These are phyloP conservation scores for Pelvicachromis taeniatus DNA, from an alignment of 2,113 vertebrate species.

Conservation along the genomic window DNA sequence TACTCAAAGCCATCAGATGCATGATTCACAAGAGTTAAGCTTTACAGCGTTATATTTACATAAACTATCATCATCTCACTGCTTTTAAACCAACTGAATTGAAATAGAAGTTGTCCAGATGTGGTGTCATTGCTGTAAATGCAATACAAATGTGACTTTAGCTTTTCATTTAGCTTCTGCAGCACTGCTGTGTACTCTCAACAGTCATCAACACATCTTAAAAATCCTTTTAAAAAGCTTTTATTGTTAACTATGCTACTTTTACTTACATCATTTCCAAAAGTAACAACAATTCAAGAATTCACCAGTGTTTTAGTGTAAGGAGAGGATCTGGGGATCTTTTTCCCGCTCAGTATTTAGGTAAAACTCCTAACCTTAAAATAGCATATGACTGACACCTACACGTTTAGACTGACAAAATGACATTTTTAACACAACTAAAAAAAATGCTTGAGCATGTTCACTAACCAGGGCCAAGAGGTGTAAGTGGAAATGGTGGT, in stretches of 20 bases:
- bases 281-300: not conserved
- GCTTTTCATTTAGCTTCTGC: not conserved
- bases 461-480: not conserved
- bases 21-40: not conserved
- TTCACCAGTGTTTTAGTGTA: not conserved
- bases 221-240: not conserved
- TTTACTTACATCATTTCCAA: not conserved
- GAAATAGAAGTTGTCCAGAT: not conserved
- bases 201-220: not conserved
- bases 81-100: not conserved
- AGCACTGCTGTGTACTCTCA: not conserved
- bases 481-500: not conserved
- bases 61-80: not conserved
- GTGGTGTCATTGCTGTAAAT: not conserved
- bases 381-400: not conserved
- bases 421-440: not conserved
- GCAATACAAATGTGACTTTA: not conserved
- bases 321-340: not conserved
- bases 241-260: not conserved
- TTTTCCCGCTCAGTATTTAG: not conserved
- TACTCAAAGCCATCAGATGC: not conserved
- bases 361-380: not conserved
- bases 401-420: not conserved
- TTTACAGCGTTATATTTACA: not conserved
- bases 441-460: not conserved